Conservation (phyloP, 1,140 invertebrate genomes). For the Eurosta solidaginis region DNA sequence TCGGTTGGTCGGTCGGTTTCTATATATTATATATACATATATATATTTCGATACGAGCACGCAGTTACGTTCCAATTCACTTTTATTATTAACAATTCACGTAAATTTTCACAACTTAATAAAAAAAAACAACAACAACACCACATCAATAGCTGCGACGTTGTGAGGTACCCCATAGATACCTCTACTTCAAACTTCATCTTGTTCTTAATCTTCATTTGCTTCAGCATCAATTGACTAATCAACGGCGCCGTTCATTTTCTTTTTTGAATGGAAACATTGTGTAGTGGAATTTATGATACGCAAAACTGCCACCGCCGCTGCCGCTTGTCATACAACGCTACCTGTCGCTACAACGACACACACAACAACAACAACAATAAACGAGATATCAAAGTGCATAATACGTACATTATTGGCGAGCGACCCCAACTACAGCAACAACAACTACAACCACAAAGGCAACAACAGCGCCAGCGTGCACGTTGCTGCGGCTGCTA, state of each 20-base stretch:
- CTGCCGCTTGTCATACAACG: background rate
- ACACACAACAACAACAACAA: no score
- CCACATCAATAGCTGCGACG: background rate
- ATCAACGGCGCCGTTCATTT: background rate
- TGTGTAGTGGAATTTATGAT: constrained; percentile 18
- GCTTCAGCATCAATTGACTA: background rate
- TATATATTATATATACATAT: background rate
- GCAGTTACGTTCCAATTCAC: background rate
- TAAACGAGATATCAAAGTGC: no score
- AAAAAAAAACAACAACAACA: background rate
- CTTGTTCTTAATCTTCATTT: background rate
- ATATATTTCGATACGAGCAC: no score
- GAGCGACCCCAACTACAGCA: no score
- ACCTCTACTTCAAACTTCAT: background rate
- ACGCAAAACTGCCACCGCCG: constrained; percentile 14
- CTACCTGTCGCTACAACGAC: background rate
- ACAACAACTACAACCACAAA: background rate
- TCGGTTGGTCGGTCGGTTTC: background rate
- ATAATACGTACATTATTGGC: no score
- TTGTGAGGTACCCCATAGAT: background rate
- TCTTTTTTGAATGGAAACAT: constrained; percentile 20
- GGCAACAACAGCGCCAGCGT: background rate
- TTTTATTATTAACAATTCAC: background rate
- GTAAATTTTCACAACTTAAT: background rate
- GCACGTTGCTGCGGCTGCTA: background rate